Base-by-base conservation (phyloP, 1,140 invertebrate species). In the Uloborus diversus region DNA sequence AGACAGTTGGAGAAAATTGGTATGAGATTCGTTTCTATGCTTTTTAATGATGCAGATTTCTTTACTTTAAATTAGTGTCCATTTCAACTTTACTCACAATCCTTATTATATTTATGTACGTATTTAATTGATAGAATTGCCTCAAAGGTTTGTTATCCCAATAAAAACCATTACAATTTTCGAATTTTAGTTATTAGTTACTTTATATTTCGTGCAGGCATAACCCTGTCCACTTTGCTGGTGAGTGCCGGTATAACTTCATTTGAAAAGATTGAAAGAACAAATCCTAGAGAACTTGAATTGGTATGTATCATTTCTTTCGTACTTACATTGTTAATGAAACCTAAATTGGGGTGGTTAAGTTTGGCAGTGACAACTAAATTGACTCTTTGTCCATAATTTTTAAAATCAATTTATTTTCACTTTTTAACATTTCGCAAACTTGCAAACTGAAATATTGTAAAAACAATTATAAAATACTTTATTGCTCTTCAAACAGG, bases 231-330 rank as follows among this genome's bases (percentile, higher is more conserved):
- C 30, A 88, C 86, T n/a, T 82, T 89, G n/a, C 85, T 94, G 13
- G 91, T 89, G 0, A 88, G 90, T 59, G 89, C 91, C 65, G 92
- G 91, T 14, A 90, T 93, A 84, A 90, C 88, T 9, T 89, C 89
- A 62, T 92, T 94, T 84, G 86, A 91, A 83, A 85, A 89, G n/a
- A 85, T 94, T 35, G 85, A 88, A 62, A 88, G 90, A 62, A 89
- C 90, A 23, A 90, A 93, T 88, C 92, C 93, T 13, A 88, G 92
- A 84, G 90, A 93, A 85, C 86, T 94, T 76, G 93, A 94, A 89
- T 85, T 92, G 86, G 92, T 93, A 85, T 85, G 84, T 84, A 28
- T 30, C 7, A 42, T 9, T 17, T 42, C 7, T 9, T 42, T 9
- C 37, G 7, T 42, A 17, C 37, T 9, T 42, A 9, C 7, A 42